Percentiles rank a stretch among this genome's conserved stretches.
phyloP scores from a whole-genome alignment of 2,113 vertebrate species.

The Halcyon senegalensis region DNA sequence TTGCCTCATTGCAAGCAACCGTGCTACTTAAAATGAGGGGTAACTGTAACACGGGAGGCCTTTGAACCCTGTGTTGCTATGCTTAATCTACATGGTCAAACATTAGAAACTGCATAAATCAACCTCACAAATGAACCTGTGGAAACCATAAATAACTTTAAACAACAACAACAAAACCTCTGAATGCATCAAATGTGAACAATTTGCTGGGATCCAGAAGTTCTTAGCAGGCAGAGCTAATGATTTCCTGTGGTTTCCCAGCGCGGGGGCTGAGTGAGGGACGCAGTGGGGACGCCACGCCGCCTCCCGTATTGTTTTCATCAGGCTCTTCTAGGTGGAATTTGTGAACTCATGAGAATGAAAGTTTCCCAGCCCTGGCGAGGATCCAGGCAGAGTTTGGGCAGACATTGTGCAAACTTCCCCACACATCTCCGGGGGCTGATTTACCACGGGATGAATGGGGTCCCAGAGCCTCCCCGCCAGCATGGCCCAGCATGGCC shows the following conservation, averaged over 20 bases:
- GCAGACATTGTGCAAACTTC: slow-evolving; percentile 38
- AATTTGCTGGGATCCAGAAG: neutral
- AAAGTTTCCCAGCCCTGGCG: slow-evolving; percentile 21
- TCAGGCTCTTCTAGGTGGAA: slow-evolving; percentile 16
- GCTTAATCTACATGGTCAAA: neutral
- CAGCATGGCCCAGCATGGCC: neutral
- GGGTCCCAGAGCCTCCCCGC: neutral
- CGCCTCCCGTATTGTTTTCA: neutral
- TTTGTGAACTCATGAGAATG: slow-evolving; percentile 51
- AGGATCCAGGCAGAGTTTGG: slow-evolving; percentile 14
- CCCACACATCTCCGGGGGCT: neutral
- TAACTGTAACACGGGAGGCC: neutral
- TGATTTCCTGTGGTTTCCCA: slow-evolving; percentile 22
- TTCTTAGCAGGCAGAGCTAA: neutral
- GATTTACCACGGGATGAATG: neutral
- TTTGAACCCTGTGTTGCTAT: neutral
- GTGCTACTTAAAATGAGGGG: neutral
- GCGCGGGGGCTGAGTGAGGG: fast-evolving
- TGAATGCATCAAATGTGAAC: neutral
- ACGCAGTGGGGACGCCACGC: neutral
- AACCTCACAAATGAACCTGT: neutral
- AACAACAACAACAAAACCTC: neutral
- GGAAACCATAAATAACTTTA: neutral
- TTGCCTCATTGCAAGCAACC: neutral
- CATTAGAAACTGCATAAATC: neutral